Evolutionary conservation across 53 echinoderm and acorn worm species (phyloP).

Genomic region (Mesocentrotus franciscanus): DNA sequence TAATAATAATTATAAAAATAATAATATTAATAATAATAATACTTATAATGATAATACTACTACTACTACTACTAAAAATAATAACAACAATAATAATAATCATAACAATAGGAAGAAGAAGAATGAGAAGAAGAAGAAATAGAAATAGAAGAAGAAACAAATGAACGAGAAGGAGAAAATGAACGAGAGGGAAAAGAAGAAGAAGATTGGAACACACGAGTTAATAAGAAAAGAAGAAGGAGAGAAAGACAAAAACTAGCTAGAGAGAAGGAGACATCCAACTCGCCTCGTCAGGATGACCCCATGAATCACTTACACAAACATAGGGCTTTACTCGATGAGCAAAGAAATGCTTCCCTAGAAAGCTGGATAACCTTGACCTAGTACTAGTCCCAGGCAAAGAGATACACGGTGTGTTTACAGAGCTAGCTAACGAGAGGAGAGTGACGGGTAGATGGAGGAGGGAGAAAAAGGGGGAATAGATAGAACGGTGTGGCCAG

Average conservation of each 20-base stretch:
- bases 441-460: neutral
- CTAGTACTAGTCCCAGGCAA: neutral
- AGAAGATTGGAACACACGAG: neutral
- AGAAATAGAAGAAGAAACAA: neutral
- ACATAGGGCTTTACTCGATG: constrained; percentile 32
- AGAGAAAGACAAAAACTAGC: neutral
- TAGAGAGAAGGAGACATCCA: neutral
- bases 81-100: too few species aligned
- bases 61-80: too few species aligned
- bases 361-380: constrained; percentile 33
- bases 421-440: neutral
- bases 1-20: too few species aligned
- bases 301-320: constrained; percentile 3
- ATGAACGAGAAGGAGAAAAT: neutral
- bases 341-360: constrained; percentile 23
- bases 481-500: too few species aligned
- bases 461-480: neutral
- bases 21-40: too few species aligned
- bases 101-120: neutral
- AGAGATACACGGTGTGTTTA: constrained; percentile 25
- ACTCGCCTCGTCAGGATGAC: constrained; percentile 4
- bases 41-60: too few species aligned
- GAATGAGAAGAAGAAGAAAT: neutral
- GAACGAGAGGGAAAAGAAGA: neutral
- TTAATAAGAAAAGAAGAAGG: neutral